Conservation (phyloP, 2,113 vertebrate species). For the Struthio camelus region DNA sequence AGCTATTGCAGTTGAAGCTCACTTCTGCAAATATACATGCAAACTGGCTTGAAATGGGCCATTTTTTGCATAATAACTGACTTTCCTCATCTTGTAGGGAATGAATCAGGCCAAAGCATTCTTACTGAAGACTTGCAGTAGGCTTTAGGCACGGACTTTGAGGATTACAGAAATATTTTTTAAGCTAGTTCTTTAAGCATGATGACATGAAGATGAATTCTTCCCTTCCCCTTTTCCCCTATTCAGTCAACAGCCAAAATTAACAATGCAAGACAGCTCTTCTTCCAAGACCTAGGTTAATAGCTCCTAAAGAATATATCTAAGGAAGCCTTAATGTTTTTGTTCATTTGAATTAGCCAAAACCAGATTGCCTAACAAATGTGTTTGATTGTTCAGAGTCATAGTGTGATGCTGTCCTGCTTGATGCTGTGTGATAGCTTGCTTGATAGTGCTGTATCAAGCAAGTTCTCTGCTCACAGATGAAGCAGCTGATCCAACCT, state of each 20-base stretch:
- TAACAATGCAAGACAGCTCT: not conserved
- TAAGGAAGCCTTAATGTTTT: not conserved
- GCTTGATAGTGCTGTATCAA: not conserved
- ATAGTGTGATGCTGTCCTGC: not conserved
- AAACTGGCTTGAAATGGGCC: not conserved
- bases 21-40: not conserved
- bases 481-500: not conserved
- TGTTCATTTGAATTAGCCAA: not conserved
- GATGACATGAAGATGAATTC: not conserved
- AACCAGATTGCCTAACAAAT: not conserved
- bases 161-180: not conserved
- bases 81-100: not conserved
- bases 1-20: not conserved
- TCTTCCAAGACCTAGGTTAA: not conserved
- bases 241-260: not conserved
- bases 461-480: not conserved
- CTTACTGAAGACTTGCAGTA: not conserved
- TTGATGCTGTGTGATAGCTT: not conserved
- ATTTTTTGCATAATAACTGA: not conserved
- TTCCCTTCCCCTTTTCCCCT: fast-evolving
- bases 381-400: not conserved
- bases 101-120: not conserved
- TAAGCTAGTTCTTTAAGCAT: not conserved
- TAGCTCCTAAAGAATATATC: not conserved
- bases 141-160: fast-evolving